A percentile compares a stretch with the other conserved stretches of the same genome.
phyloP scores from a whole-genome alignment of 2,888 invertebrate species.

The Molorchus minor region DNA sequence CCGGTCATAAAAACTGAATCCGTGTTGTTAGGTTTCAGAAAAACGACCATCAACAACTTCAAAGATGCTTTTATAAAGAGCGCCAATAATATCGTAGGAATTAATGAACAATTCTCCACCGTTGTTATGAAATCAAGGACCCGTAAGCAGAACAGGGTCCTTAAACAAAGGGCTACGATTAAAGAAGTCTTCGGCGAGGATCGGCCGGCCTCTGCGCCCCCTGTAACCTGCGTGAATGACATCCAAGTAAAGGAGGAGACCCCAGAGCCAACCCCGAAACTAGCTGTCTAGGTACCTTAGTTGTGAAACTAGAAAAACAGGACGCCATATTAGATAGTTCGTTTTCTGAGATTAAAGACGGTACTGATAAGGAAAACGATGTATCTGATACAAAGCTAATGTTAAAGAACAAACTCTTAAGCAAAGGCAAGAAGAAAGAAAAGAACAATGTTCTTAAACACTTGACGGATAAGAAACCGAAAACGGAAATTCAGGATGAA shows the following conservation, averaged over 20 bases:
- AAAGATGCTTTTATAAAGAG: slow-evolving; percentile 74
- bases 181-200: slow-evolving; percentile 85
- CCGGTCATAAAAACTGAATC: slow-evolving; percentile 66
- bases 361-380: slow-evolving; percentile 29
- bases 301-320: slow-evolving; percentile 35
- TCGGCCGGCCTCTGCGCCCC: slow-evolving; percentile 84
- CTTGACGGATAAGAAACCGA: slow-evolving; percentile 49
- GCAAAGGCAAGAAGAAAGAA: slow-evolving; percentile 45
- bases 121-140: slow-evolving; percentile 78
- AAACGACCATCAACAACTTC: slow-evolving; percentile 74
- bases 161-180: slow-evolving; percentile 80
- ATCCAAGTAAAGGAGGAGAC: slow-evolving; percentile 44
- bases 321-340: slow-evolving; percentile 48
- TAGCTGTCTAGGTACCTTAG: slow-evolving; percentile 34
- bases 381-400: slow-evolving; percentile 43
- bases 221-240: slow-evolving; percentile 69
- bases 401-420: slow-evolving; percentile 48
- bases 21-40: slow-evolving; percentile 72
- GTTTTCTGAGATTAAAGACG: slow-evolving; percentile 17
- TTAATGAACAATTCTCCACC: slow-evolving; percentile 73
- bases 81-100: slow-evolving; percentile 67
- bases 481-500: slow-evolving; percentile 49
- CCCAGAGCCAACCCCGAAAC: slow-evolving; percentile 22
- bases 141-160: slow-evolving; percentile 76
- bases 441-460: slow-evolving; percentile 50